A percentile compares a stretch with the other conserved stretches of the same genome.
These are phyloP conservation scores for Phasia obesa DNA, from an alignment of 2,888 invertebrate species.

Conservation along the genomic window DNA sequence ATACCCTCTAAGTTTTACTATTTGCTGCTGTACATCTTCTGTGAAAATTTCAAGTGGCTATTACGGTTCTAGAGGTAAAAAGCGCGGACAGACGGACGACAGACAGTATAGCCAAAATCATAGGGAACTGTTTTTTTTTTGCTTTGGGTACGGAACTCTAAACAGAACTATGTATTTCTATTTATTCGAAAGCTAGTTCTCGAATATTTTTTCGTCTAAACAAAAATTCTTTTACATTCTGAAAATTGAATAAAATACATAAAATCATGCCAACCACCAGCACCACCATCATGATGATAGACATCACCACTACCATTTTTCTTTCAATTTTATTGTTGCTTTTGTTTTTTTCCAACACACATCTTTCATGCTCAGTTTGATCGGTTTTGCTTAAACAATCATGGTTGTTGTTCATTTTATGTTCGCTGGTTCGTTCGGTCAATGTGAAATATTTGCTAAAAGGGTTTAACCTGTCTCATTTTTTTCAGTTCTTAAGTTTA, in stretches of 20 bases:
- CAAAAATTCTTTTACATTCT: too few species aligned
- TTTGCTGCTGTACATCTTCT: too few species aligned
- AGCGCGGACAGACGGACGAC: too few species aligned
- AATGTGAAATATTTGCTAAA: slow-evolving; percentile 67
- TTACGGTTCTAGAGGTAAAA: too few species aligned
- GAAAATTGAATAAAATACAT: neutral
- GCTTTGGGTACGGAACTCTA: too few species aligned
- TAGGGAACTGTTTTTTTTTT: too few species aligned
- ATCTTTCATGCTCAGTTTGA: slow-evolving; percentile 66
- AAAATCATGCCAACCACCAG: slow-evolving; percentile 18
- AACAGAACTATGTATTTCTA: too few species aligned
- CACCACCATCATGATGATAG: slow-evolving; percentile 29
- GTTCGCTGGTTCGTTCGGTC: slow-evolving; percentile 62
- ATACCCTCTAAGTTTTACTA: too few species aligned
- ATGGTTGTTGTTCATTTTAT: slow-evolving; percentile 64
- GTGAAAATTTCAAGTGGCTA: too few species aligned
- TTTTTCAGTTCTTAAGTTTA: slow-evolving; percentile 33
- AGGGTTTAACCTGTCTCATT: slow-evolving; percentile 66
- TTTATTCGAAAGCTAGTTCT: too few species aligned
- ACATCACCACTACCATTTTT: slow-evolving; percentile 55
- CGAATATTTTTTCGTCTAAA: too few species aligned
- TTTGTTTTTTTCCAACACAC: slow-evolving; percentile 23
- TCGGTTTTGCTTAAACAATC: slow-evolving; percentile 58
- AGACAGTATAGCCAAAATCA: too few species aligned
- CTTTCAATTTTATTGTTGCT: slow-evolving; percentile 35